Conservation (phyloP, 2,797 vertebrate genomes). For the Rhyacichthys aspro region DNA sequence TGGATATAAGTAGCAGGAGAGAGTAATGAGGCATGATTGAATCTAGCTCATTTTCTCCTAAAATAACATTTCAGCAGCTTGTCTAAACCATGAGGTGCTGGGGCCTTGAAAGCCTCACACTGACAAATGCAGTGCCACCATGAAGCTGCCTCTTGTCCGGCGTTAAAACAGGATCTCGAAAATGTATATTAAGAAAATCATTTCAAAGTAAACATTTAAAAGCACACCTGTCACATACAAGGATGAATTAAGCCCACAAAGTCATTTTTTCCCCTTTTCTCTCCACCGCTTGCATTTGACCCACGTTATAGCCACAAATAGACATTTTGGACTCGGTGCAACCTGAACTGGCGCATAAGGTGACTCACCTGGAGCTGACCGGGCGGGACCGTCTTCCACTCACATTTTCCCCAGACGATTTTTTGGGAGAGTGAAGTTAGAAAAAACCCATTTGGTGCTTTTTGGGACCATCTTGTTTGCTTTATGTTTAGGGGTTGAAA, state of each 20-base stretch:
- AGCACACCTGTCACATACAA: slow-evolving; percentile 63
- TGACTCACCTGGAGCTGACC: slow-evolving; percentile 79
- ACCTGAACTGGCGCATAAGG: slow-evolving; percentile 76
- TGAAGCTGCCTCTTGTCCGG: slow-evolving; percentile 37
- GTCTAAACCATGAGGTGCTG: slow-evolving; percentile 39
- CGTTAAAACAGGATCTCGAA: slow-evolving; percentile 47
- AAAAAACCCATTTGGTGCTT: slow-evolving; percentile 66
- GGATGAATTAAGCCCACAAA: slow-evolving; percentile 55
- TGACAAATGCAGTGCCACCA: slow-evolving; percentile 55
- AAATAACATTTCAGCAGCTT: slow-evolving; percentile 52
- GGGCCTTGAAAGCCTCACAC: slow-evolving; percentile 50
- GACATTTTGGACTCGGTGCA: slow-evolving; percentile 69
- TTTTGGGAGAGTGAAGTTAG: slow-evolving; percentile 58
- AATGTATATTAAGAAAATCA: slow-evolving; percentile 35
- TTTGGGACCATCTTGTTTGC: slow-evolving; percentile 56
- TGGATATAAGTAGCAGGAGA: slow-evolving; percentile 1
- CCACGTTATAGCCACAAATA: slow-evolving; percentile 49
- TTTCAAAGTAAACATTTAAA: slow-evolving; percentile 37
- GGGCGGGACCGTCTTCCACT: slow-evolving; percentile 65
- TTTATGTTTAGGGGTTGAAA: slow-evolving; percentile 44
- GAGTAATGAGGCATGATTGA: slow-evolving; percentile 29
- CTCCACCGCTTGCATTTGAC: slow-evolving; percentile 60
- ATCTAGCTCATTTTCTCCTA: slow-evolving; percentile 40
- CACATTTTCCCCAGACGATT: slow-evolving; percentile 70
- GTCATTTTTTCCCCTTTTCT: slow-evolving; percentile 57